Evolutionary conservation across 2,797 vertebrate species (phyloP).

Genomic region (Cichlasoma orientale): DNA sequence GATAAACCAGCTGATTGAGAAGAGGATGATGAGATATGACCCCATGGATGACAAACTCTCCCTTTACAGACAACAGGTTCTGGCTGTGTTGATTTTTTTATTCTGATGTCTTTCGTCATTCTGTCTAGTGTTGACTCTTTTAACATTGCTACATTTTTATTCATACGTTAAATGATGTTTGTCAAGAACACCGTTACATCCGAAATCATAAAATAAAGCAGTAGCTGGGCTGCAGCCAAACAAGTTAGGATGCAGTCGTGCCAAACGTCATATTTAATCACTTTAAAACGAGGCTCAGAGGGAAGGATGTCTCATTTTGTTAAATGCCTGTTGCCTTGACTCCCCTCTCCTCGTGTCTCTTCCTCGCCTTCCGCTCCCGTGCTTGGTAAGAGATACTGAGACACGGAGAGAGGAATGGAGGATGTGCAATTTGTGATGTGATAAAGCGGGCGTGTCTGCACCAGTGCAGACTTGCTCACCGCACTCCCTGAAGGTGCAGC

Average conservation of each 20-base stretch:
- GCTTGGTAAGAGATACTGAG: neutral
- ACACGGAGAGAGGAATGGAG: neutral
- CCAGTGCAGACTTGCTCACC: neutral
- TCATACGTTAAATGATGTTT: neutral
- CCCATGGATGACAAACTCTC: slow-evolving; percentile 92
- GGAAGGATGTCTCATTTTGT: neutral
- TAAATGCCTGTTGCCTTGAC: neutral
- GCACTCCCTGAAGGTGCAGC: too few relatives aligned
- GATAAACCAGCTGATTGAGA: slow-evolving; percentile 93
- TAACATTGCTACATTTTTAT: neutral
- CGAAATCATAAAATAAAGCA: neutral
- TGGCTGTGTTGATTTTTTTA: neutral
- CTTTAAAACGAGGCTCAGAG: neutral
- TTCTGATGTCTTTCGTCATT: neutral
- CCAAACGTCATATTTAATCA: neutral
- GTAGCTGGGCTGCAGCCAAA: neutral
- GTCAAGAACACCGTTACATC: neutral
- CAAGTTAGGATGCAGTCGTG: neutral
- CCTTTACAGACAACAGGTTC: slow-evolving; percentile 94
- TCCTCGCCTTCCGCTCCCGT: neutral
- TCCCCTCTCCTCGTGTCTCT: too few relatives aligned
- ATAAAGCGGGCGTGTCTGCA: neutral
- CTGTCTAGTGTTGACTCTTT: neutral
- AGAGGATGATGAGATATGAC: slow-evolving; percentile 92
- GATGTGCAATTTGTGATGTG: neutral